Base-by-base conservation (phyloP, 2,797 vertebrate genomes). In the Rhabdophis nuchalis region DNA sequence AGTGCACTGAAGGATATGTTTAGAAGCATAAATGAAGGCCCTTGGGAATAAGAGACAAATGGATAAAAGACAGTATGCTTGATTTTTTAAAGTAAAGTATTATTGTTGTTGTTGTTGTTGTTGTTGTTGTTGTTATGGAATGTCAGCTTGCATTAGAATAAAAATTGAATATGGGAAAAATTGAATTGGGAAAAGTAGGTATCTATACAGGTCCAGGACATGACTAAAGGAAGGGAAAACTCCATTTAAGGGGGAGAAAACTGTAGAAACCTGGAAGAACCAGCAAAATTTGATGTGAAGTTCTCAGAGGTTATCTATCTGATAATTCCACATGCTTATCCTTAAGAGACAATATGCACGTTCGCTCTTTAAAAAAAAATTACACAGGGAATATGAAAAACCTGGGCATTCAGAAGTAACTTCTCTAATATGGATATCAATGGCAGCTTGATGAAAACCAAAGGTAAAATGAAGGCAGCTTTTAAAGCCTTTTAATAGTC, bases 121-220 rank as follows among this genome's bases (percentile, higher is more conserved):
- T n/a, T n/a, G n/a, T n/a, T n/a, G n/a, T n/a, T n/a, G n/a, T n/a
- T n/a, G n/a, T n/a, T n/a, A n/a, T n/a, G 23, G 92, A 90, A 92
- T 90, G 85, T 88, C 94, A 95, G 90, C 94, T 96, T 96, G 94
- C 96, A 97, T 95, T 95, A 72, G 58, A 60, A 92, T 85, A 77
- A 72, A 58, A 90, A 90, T 3, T 32, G 29, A 64, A 58, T 29
- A 58, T 36, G 64, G n/a, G n/a, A 36, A 32, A 72, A 72, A 18
- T 72, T 68, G 64, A 6, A 72, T 64, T 88, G 41, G 13, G 60
- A n/a, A 61, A 90, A 87, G 56, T n/a, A 36, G 4, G 29, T 12
- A 46, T 61, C 54, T 90, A 87, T 88, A 50, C 27, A 54, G 58
- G 52, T 41, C 86, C 46, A 57, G 36, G 50, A 90, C 27, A 64